A percentile compares a stretch with the other conserved stretches of the same genome.
These are phyloP conservation scores for Sebastes paucispinis DNA, from an alignment of 2,797 vertebrate genomes.

Conservation along the genomic window DNA sequence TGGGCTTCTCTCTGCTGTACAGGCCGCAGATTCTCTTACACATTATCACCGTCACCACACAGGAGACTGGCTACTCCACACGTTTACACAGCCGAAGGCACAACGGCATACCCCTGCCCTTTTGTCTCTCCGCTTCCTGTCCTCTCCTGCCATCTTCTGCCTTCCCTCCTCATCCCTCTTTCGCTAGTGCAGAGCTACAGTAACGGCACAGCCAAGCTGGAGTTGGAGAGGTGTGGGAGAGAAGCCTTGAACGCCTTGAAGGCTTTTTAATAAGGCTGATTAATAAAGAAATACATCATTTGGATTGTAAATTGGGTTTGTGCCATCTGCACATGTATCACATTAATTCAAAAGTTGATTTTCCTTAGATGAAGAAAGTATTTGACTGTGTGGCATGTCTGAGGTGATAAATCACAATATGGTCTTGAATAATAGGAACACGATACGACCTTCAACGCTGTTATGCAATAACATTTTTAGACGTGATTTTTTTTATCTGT, in stretches of 20 bases:
- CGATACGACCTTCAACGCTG: not conserved
- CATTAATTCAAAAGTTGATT: not conserved
- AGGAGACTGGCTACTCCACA: slow-evolving; percentile 47
- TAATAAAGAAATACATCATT: not conserved
- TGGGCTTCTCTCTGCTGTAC: slow-evolving; percentile 57
- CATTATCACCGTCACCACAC: slow-evolving; percentile 54
- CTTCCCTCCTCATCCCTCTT: not conserved
- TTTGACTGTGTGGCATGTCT: not conserved
- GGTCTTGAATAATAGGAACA: not conserved
- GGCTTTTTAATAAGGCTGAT: not conserved
- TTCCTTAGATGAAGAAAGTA: not conserved
- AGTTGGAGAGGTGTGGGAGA: not conserved
- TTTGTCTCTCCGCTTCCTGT: slow-evolving; percentile 40
- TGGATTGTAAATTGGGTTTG: not conserved
- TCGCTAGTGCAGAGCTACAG: not conserved
- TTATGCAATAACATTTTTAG: not conserved
- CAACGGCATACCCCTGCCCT: slow-evolving; percentile 21
- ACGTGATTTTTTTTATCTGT: not conserved
- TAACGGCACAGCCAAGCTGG: not conserved
- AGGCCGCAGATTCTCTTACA: slow-evolving; percentile 69
- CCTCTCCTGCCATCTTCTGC: slow-evolving; percentile 40
- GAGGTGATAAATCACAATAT: not conserved
- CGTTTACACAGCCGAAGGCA: slow-evolving; percentile 43
- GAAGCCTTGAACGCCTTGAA: not conserved
- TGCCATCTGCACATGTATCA: not conserved